Evolutionary conservation across 2,888 invertebrate genomes (phyloP).

Genomic region (Rotaria socialis): DNA sequence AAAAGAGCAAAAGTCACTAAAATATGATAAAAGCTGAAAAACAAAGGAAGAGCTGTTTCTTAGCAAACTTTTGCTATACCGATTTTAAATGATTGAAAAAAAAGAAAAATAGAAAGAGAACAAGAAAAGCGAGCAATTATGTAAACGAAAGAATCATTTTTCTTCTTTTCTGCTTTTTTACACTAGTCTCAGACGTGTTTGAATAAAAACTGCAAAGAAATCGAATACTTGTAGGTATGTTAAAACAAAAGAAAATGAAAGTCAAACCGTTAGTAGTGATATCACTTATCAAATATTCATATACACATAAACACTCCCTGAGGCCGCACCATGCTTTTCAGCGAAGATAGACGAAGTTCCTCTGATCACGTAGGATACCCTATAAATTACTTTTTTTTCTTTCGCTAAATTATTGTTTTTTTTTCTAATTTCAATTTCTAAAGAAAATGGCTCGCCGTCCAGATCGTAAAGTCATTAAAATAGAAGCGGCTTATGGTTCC

Average conservation of each 20-base stretch:
- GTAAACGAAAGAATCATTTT: neutral
- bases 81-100: neutral
- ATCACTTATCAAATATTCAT: slow-evolving; percentile 23
- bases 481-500: slow-evolving; percentile 45
- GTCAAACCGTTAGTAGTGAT: slow-evolving; percentile 8
- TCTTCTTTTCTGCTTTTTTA: neutral
- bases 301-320: neutral
- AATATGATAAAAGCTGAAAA: neutral
- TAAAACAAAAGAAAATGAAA: neutral
- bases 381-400: too few relatives aligned
- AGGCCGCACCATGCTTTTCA: neutral
- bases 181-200: slow-evolving; percentile 4
- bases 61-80: neutral
- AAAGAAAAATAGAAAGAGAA: neutral
- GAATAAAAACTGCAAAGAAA: slow-evolving; percentile 10
- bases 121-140: neutral
- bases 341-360: neutral
- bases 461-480: slow-evolving; percentile 46
- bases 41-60: neutral
- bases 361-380: neutral
- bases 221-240: slow-evolving; percentile 10
- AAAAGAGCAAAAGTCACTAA: neutral
- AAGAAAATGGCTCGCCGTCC: slow-evolving; percentile 47
- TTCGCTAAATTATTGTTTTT: neutral
- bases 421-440: neutral